A percentile compares a stretch with the other conserved stretches of the same genome.
Conservation (phyloP, 2,113 vertebrate species). For the Ophiodon elongatus region DNA sequence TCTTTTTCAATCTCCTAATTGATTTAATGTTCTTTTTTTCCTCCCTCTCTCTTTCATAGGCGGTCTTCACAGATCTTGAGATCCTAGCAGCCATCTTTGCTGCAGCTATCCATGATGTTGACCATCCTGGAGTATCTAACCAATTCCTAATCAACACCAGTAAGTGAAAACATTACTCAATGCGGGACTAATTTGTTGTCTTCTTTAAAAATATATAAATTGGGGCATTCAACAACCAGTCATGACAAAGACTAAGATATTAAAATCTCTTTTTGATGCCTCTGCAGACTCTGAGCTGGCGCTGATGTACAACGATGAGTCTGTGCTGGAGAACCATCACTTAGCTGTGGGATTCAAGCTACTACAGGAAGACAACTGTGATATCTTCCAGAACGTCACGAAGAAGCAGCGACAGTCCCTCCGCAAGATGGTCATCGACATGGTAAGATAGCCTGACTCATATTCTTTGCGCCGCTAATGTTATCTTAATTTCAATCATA, state of each 20-base stretch:
- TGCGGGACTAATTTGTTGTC: not conserved
- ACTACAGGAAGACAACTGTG: slow-evolving; percentile 97
- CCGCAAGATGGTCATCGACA: slow-evolving; percentile 98
- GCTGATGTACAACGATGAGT: slow-evolving; percentile 98
- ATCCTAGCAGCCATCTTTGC: slow-evolving; percentile 98
- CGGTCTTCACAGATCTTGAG: slow-evolving; percentile 98
- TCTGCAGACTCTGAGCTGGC: slow-evolving; percentile 94
- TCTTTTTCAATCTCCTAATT: not conserved
- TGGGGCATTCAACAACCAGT: not conserved
- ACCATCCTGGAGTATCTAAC: slow-evolving; percentile 98
- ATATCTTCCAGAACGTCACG: slow-evolving; percentile 98
- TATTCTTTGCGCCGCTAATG: not conserved
- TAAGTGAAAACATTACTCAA: slow-evolving; percentile 81
- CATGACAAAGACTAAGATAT: not conserved
- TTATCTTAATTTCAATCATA: not conserved
- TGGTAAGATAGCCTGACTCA: slow-evolving; percentile 82
- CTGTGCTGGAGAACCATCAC: slow-evolving; percentile 98
- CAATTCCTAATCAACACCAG: slow-evolving; percentile 99
- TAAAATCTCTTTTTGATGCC: not conserved
- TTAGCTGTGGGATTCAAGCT: slow-evolving; percentile 97
- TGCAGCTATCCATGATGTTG: slow-evolving; percentile 97
- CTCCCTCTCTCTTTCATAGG: slow-evolving; percentile 78
- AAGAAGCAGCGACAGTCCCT: slow-evolving; percentile 98
- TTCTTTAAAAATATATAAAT: not conserved
- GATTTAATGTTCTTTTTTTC: slow-evolving; percentile 4